Evolutionary conservation across 2,888 invertebrate species (phyloP), one percentile per base, ranked within the genome.

Genomic region (Pherbina coryleti): DNA sequence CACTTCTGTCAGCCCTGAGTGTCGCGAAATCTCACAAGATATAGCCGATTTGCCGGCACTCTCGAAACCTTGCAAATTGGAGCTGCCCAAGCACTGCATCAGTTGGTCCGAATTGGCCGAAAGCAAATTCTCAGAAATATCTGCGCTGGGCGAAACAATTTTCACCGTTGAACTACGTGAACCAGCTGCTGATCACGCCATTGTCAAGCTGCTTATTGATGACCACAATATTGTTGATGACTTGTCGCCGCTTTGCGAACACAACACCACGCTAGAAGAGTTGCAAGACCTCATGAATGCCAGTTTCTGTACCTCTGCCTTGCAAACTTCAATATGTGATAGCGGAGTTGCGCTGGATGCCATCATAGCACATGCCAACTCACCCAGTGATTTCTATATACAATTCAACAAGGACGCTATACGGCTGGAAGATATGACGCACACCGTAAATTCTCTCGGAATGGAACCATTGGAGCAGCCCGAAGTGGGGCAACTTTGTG

Each of bases 381-480:
- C 94, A 0, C 93, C 95, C 0, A 92, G 92, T 0, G 94, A 95
- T 83, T 95, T 96, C 86, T 95, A 94, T 92, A 91, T 96, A 44
- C 96, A 96, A 83, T 90, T 94, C 73, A 93, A 93, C 82, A 92
- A 92, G 4, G 91, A 91, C 70, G 86, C 88, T 44, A 84, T 85
- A 19, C 91, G 92, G 70, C 83, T 93, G 34, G 92, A 93, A 76
- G 88, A 91, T 17, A 91, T 93, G 88, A 91, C 90, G 70, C 82
- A 71, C 34, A 81, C 77, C 2, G 77, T 79, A 55, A 83, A 82
- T 75, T 79, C 78, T n/a, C 76, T 66, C 70, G 81, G 77, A 53
- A 81, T 83, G 82, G 83, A 82, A 5, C 69, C 69, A 5, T 55
- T 83, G 19, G 67, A 81, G 66, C 71, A 78, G 14, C 75, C 82